Evolutionary conservation across 2,797 vertebrate species (phyloP), one percentile per base, ranked within the genome.

Genomic region (Bucorvus abyssinicus): DNA sequence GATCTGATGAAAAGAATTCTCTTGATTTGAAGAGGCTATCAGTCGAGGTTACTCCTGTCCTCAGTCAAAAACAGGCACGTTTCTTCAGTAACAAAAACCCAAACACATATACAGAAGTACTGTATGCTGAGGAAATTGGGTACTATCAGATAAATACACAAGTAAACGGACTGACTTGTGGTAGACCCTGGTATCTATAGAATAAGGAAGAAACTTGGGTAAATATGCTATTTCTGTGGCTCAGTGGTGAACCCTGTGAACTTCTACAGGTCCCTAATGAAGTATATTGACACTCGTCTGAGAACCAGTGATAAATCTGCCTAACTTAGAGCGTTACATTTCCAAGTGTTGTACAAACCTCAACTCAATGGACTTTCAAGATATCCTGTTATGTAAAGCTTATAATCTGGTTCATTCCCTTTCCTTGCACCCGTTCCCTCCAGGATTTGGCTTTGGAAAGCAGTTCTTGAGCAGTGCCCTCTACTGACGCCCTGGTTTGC

Each of bases 401-500:
- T 27, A 59, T 55, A 42, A 71, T 57, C 78, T 69, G 60, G 40
- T 53, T 89, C 71, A 68, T 24, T 12, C 49, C 17, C 27, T 29
- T 68, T 63, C 68, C 49, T 60, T 0, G 0, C 18, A 56, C 9
- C 44, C 42, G 0, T 14, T 64, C 29, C 59, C 49, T 61, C 10
- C 45, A 75, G 86, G 61, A 29, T 68, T 4, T 42, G 61, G 73
- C 57, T 89, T n/a, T 73, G 67, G 74, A 38, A 57, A 81, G 63
- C 32, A 64, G 50, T 14, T 50, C 63, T 77, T 27, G 2, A 1
- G 4, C 40, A 55, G 14, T 4, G 12, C 5, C 55, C 52, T 38
- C 76, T n/a, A 6, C 32, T 9, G 63, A 52, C 0, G 1, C 56
- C n/a, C 18, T 0, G 3, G 21, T 22, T 14, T 3, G 10, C 32